phyloP scores from a whole-genome alignment of 2,888 invertebrate genomes.

The Aleiodes leptofemur region DNA sequence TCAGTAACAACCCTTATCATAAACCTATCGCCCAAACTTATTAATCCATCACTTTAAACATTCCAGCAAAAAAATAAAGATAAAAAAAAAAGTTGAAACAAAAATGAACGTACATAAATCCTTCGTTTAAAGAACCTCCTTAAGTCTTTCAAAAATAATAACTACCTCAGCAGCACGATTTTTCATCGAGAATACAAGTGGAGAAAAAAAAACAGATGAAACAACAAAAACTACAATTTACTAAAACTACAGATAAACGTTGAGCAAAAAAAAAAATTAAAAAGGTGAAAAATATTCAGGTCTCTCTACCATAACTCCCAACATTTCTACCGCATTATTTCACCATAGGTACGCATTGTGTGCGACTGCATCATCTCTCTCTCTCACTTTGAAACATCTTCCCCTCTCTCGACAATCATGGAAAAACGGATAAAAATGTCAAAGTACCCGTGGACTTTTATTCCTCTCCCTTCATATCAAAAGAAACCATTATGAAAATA shows the following conservation, averaged over 20 bases:
- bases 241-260: constrained; percentile 17
- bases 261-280: neutral
- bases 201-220: neutral
- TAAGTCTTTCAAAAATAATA: neutral
- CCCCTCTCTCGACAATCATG: constrained; percentile 40
- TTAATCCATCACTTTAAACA: constrained; percentile 13
- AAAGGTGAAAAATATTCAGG: constrained; percentile 1
- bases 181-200: constrained; percentile 12
- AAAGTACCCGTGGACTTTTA: constrained; percentile 37
- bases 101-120: neutral
- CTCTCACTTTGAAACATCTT: constrained; percentile 25
- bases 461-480: constrained; percentile 14
- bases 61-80: neutral
- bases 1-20: constrained; percentile 48
- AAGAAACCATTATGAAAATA: constrained; percentile 30
- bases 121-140: neutral
- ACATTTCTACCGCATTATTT: constrained; percentile 40
- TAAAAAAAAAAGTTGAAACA: neutral
- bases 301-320: constrained; percentile 16
- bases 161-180: neutral
- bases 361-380: constrained; percentile 36
- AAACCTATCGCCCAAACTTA: constrained; percentile 24
- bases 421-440: constrained; percentile 46
- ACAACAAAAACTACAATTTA: constrained; percentile 12
- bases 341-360: constrained; percentile 42